These are phyloP conservation scores for Scaptomyza hsui DNA, from an alignment of 1,140 invertebrate species.

Conservation along the genomic window DNA sequence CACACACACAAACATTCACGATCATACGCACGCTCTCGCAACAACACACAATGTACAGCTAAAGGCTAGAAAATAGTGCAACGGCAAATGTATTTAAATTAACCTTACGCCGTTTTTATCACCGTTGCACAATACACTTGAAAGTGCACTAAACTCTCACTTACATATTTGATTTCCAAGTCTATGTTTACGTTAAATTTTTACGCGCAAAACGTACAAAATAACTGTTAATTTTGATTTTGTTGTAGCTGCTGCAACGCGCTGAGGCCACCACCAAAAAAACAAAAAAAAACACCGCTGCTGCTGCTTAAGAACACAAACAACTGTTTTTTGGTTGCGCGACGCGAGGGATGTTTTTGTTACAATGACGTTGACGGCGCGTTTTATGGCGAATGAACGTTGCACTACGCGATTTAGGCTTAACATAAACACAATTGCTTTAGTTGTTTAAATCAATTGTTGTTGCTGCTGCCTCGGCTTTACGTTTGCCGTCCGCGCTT, in stretches of 20 bases:
- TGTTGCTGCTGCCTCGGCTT: constrained; percentile 11
- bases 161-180: constrained; percentile 16
- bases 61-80: constrained; percentile 30
- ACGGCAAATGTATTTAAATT: constrained; percentile 18
- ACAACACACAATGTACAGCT: constrained; percentile 36
- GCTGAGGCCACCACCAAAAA: constrained; percentile 4
- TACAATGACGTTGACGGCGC: constrained; percentile 5
- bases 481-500: constrained; percentile 39
- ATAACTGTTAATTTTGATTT: constrained; percentile 55
- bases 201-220: constrained; percentile 38
- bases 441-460: constrained; percentile 13
- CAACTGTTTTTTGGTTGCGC: constrained; percentile 15
- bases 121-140: constrained; percentile 9
- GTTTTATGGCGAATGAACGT: constrained; percentile 13
- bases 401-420: constrained; percentile 7
- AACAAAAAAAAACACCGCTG: neutral
- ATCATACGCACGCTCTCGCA: no score
- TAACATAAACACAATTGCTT: constrained; percentile 4
- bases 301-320: constrained; percentile 13
- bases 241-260: constrained; percentile 13
- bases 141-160: neutral
- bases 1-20: constrained; percentile 14
- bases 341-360: constrained; percentile 21
- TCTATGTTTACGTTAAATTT: neutral
- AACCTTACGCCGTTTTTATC: constrained; percentile 24